Percentiles rank a stretch among this genome's conserved stretches.
phyloP scores from a whole-genome alignment of 1,140 invertebrate species.

The Papilio xuthus region DNA sequence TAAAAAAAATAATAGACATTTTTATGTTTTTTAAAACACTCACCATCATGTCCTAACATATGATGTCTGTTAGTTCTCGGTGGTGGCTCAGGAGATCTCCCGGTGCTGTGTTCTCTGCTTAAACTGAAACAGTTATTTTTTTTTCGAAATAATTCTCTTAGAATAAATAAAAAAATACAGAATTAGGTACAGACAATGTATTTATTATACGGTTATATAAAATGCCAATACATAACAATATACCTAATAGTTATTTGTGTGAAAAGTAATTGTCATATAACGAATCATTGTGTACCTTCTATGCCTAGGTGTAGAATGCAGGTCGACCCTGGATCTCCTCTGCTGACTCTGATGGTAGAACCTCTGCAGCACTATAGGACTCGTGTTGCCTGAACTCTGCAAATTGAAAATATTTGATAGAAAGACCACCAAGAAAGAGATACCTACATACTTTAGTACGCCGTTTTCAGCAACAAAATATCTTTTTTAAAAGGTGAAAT shows the following conservation, averaged over 20 bases:
- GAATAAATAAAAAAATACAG: no score
- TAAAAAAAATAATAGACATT: background rate
- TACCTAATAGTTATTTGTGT: no score
- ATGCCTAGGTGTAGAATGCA: constrained; percentile 73
- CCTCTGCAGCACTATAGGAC: constrained; percentile 84
- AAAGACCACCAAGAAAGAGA: background rate
- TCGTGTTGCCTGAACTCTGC: constrained; percentile 83
- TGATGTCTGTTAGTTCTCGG: constrained; percentile 68
- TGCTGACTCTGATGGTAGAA: constrained; percentile 85
- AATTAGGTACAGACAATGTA: no score
- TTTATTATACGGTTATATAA: no score
- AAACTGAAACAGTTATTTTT: constrained; percentile 58
- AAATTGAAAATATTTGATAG: constrained; percentile 34
- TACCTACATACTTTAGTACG: no score
- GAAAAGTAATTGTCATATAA: background rate
- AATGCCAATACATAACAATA: no score
- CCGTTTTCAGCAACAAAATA: no score
- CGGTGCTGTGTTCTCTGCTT: constrained; percentile 77
- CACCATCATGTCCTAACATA: constrained; percentile 63
- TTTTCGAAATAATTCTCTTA: background rate
- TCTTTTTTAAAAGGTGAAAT: no score
- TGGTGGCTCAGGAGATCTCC: constrained; percentile 77
- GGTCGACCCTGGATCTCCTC: constrained; percentile 75
- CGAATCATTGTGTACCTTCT: constrained; percentile 55
- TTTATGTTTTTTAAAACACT: background rate